Evolutionary conservation across 2,888 invertebrate genomes (phyloP), one percentile per base, ranked within the genome.

Genomic region (Epicampocera succincta): DNA sequence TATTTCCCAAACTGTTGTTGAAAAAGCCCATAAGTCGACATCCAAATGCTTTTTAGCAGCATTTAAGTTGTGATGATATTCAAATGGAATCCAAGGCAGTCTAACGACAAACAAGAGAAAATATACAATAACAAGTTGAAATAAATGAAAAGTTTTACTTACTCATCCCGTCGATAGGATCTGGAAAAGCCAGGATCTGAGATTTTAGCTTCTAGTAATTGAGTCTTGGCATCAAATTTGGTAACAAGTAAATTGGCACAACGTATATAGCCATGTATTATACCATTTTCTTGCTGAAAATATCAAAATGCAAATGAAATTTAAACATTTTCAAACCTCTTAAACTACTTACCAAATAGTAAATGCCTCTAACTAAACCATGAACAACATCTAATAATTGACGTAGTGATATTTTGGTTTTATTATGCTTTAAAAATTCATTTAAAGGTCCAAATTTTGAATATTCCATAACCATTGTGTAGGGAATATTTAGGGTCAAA

Each of bases 1-100:
- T 85, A 98, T 95, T 91, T 98, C 96, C 96, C 97, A 98, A 17
- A 98, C 90, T 0, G 97, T 97, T 3, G 98, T 98, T 0, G 96
- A 97, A 88, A 96, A 95, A 5, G 98, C 97, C 96, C 97, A 98
- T 21, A 97, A 94, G 87, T 98, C 98, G 12, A 96, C 95, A 68
- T 94, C 92, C 0, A 93, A 92, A 19, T 94, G 95, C 11, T 92
- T 92, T 88, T 93, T 94, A 13, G 95, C 95, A 17, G 80, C 91
- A 87, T 93, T 93, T 87, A 94, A 92, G 88, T 95, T 94, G 0
- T 92, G 89, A 88, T 95, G 95, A 87, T 95, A 95, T 89, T 98
- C 97, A 11, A 95, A 94, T 0, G 98, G 97, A 88, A 98, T 94
- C 98, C 98, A 98, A 85, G 97, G 96, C 2, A 96, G 93, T 86